Evolutionary conservation across 2,888 invertebrate species (phyloP).

Genomic region (Eledona agricola): DNA sequence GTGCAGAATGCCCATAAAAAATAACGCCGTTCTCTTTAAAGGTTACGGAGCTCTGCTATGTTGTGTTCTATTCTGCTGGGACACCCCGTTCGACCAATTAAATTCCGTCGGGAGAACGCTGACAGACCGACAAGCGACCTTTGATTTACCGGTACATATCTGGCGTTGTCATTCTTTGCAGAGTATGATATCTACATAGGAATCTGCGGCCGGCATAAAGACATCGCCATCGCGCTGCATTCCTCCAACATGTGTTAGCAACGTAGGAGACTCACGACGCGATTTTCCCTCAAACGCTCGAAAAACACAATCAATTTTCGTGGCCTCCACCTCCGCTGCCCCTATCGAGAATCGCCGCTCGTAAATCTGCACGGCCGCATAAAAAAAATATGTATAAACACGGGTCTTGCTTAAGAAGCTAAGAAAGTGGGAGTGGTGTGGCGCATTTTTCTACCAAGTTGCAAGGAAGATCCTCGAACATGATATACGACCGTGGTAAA

Average conservation of each 20-base stretch:
- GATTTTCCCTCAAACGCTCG: not conserved
- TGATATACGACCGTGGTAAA: constrained; percentile 10
- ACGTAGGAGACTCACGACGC: not conserved
- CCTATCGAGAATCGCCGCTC: constrained; percentile 22
- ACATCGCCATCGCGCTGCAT: constrained; percentile 56
- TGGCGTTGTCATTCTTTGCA: constrained; percentile 56
- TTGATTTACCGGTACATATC: constrained; percentile 56
- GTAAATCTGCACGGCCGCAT: constrained; percentile 17
- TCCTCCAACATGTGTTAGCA: constrained; percentile 57
- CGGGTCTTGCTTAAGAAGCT: constrained; percentile 28
- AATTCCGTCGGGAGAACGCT: constrained; percentile 17
- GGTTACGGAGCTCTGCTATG: constrained; percentile 48
- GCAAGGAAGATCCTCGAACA: constrained; percentile 21
- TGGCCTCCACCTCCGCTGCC: too few relatives aligned
- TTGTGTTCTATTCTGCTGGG: constrained; percentile 9
- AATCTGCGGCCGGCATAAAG: constrained; percentile 58
- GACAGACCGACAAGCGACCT: constrained; percentile 41
- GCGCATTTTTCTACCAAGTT: constrained; percentile 21
- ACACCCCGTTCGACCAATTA: constrained; percentile 14
- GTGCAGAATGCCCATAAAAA: constrained; percentile 45
- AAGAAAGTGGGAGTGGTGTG: constrained; percentile 27
- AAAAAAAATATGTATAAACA: constrained; percentile 25
- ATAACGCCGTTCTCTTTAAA: constrained; percentile 54
- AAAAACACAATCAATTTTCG: constrained; percentile 1
- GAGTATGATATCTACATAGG: constrained; percentile 62